Percentiles rank a stretch among this genome's conserved stretches.
These are phyloP conservation scores for Drosophila melanogaster DNA, from an alignment of 1,140 invertebrate species.

Conservation along the genomic window DNA sequence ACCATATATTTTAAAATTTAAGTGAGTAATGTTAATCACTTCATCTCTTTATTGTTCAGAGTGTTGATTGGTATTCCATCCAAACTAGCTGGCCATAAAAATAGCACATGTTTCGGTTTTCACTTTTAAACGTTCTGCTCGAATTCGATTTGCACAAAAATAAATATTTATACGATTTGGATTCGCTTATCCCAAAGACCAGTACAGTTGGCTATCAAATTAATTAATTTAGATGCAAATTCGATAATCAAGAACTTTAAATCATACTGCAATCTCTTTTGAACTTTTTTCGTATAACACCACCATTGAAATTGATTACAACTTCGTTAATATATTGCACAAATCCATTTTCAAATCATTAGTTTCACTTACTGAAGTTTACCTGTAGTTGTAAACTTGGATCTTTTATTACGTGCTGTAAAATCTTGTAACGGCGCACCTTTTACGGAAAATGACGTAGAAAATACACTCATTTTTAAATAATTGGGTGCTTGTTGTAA, in stretches of 20 bases:
- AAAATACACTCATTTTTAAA: background rate
- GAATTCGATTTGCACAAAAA: conserved; percentile 8
- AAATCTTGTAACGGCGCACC: background rate
- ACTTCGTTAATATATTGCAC: background rate
- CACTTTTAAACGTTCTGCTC: conserved; percentile 4
- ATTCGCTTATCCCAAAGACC: background rate
- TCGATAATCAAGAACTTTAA: background rate
- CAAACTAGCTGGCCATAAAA: conserved; percentile 6
- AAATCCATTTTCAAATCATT: background rate
- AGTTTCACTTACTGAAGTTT: background rate
- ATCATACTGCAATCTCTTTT: too few relatives aligned
- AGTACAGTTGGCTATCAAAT: background rate
- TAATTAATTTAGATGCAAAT: background rate
- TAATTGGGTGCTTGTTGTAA: background rate
- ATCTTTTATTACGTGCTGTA: background rate
- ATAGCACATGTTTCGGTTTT: conserved; percentile 14
- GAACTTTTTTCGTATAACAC: background rate
- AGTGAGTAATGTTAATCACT: background rate
- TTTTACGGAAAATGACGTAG: background rate
- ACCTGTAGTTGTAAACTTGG: background rate
- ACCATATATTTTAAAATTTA: too few relatives aligned
- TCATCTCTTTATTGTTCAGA: background rate
- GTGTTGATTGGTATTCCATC: background rate
- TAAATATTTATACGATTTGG: conserved; percentile 10
- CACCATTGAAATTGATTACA: too few relatives aligned